Conservation (phyloP, 2,888 invertebrate species). For the Crematogaster levior region DNA sequence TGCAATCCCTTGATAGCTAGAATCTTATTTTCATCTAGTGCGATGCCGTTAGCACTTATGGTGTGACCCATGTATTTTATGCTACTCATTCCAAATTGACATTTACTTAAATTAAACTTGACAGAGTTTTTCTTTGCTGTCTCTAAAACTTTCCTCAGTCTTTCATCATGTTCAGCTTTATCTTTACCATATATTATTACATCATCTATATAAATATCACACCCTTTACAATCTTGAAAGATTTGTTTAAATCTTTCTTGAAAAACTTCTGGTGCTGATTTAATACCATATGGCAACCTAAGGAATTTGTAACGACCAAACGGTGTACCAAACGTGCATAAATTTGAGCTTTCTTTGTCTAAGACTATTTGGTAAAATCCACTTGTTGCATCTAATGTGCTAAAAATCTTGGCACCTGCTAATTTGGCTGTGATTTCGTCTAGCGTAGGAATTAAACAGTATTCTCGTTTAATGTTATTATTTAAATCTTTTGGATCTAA, state of each 20-base stretch:
- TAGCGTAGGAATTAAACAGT: slow-evolving; percentile 70
- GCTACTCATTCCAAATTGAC: neutral
- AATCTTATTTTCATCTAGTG: neutral
- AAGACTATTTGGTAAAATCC: neutral
- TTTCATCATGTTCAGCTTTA: neutral
- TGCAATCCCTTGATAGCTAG: neutral
- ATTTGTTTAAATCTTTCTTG: no score
- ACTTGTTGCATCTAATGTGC: neutral
- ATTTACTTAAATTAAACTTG: neutral
- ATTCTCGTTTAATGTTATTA: neutral
- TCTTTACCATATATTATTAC: neutral
- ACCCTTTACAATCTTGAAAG: neutral
- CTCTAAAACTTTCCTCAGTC: neutral
- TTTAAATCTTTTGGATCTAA: slow-evolving; percentile 69
- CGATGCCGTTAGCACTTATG: neutral
- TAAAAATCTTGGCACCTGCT: neutral
- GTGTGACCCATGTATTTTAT: neutral
- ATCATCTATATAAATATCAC: neutral
- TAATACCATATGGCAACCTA: slow-evolving; percentile 1
- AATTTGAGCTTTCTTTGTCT: neutral
- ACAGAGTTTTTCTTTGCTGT: neutral
- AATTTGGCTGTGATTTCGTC: slow-evolving; percentile 70
- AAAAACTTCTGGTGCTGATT: neutral
- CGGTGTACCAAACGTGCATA: neutral
- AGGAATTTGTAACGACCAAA: neutral